Percentiles rank a stretch among this genome's conserved stretches.
Evolutionary conservation across 2,888 invertebrate genomes (phyloP).

Genomic region (Pseudococcus longispinus): DNA sequence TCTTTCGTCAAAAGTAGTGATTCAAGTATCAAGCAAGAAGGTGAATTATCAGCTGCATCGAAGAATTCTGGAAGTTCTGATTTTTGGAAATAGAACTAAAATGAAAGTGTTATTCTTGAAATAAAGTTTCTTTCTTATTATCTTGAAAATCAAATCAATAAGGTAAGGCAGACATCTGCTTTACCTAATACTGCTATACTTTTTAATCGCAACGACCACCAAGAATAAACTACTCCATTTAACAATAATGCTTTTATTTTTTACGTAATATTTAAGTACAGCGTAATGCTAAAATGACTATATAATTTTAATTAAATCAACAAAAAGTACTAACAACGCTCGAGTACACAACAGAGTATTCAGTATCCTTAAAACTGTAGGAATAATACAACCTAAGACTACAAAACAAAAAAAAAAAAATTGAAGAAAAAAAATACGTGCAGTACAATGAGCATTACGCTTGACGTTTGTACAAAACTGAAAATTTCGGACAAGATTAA

Average conservation of each 20-base stretch:
- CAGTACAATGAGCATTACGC: conserved; percentile 52
- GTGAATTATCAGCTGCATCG: neutral
- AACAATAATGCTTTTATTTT: conserved; percentile 55
- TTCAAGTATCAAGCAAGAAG: neutral
- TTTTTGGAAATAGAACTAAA: neutral
- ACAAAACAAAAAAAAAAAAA: conserved; percentile 24
- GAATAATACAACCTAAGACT: conserved; percentile 55
- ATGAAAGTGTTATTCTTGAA: neutral
- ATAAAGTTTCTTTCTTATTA: neutral
- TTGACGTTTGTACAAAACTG: conserved; percentile 42
- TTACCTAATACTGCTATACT: too few species aligned
- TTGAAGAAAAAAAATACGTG: conserved; percentile 1
- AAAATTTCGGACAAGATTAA: conserved; percentile 29
- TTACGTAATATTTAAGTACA: conserved; percentile 52
- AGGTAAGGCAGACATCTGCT: too few species aligned
- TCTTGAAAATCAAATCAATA: too few species aligned
- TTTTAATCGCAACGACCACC: neutral
- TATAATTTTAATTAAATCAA: conserved; percentile 56
- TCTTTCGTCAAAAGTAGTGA: neutral
- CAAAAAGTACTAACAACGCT: conserved; percentile 56
- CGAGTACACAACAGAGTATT: conserved; percentile 51
- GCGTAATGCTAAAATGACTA: conserved; percentile 56
- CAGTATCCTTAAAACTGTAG: conserved; percentile 51
- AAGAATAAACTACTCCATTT: neutral
- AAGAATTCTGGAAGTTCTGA: conserved; percentile 22